phyloP scores from a whole-genome alignment of 2,113 vertebrate species.

The Pycnonotus jocosus region DNA sequence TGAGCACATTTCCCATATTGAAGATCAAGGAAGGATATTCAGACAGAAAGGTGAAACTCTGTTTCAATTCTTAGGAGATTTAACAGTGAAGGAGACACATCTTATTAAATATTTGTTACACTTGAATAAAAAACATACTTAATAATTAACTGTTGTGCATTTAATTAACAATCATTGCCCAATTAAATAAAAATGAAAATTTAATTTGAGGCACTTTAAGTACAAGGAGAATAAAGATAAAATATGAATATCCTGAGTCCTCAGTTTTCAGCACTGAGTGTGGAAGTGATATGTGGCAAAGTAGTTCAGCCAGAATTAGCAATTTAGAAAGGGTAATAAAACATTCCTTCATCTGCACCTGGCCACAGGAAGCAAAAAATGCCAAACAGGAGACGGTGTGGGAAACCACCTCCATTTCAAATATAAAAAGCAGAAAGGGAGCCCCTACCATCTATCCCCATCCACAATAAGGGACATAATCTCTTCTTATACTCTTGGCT shows the following conservation, averaged over 20 bases:
- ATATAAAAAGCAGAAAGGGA: neutral
- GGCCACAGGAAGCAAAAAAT: conserved; percentile 5
- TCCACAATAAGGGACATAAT: neutral
- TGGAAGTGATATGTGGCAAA: neutral
- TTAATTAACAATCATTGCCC: conserved; percentile 51
- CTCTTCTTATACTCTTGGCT: neutral
- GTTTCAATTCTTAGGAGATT: neutral
- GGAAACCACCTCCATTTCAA: neutral
- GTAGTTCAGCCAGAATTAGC: neutral
- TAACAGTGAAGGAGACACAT: neutral
- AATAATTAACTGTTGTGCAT: conserved; percentile 52
- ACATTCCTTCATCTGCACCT: neutral
- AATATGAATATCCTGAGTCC: neutral
- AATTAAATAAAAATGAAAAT: conserved; percentile 60
- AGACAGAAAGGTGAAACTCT: conserved; percentile 22
- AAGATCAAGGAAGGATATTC: conserved; percentile 37
- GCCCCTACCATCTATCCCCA: neutral
- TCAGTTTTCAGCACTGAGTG: neutral
- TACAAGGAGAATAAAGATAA: conserved; percentile 35
- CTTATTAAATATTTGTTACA: conserved; percentile 55
- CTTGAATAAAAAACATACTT: conserved; percentile 51
- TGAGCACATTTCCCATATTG: conserved; percentile 1
- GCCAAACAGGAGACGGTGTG: neutral
- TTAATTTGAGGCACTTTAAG: conserved; percentile 35
- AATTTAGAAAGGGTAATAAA: conserved; percentile 11